Base-by-base conservation (phyloP, 1,140 invertebrate species). In the Phthorimaea operculella region DNA sequence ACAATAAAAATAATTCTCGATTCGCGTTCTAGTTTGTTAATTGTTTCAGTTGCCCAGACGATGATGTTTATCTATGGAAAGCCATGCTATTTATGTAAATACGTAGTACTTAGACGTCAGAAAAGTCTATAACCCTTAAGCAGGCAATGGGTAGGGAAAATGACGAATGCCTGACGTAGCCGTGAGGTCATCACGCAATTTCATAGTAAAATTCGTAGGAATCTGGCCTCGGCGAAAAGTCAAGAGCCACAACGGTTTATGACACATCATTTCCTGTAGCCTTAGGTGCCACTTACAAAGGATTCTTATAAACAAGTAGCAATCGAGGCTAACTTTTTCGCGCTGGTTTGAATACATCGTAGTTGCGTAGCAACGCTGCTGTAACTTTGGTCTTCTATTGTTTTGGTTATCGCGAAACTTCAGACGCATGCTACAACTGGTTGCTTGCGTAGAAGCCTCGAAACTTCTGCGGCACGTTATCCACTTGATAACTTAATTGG, bases 51-150 rank as follows among this genome's bases (percentile, higher is more conserved):
- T 42, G 39, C 11, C 39, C 39, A 51, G 44, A 11, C 42, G 48
- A 33, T 45, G 21, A 53, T 60, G 44, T 33, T 56, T 66, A 66
- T 60, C 63, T 56, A 62, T 62, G 58, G 57, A 60, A 66, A 66
- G 53, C 36, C 51, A 50, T 28, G 39, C 16, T 51, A 54, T 28
- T 28, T 28, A 28, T 28, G 21, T 28, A 28, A 28, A 28, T 28
- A 4, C 21, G 21, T 28, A 28, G 21, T 28, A 28, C 21, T 28
- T 6, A 2, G 21, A 28, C 21, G 56, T 63, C 52, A 66, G 48
- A 60, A 54, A 66, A 56, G 53, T 58, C 60, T 44, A 63, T 15
- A 47, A 47, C 3, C 16, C 44, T 47, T 11, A 15, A 39, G 16
- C n/a, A 47, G 8, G 14, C 15, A 47, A 63, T 63, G 53, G 58